Percentiles rank a stretch among this genome's conserved stretches.
Conservation (phyloP, 1,140 invertebrate genomes). For the Drosophila ficusphila region DNA sequence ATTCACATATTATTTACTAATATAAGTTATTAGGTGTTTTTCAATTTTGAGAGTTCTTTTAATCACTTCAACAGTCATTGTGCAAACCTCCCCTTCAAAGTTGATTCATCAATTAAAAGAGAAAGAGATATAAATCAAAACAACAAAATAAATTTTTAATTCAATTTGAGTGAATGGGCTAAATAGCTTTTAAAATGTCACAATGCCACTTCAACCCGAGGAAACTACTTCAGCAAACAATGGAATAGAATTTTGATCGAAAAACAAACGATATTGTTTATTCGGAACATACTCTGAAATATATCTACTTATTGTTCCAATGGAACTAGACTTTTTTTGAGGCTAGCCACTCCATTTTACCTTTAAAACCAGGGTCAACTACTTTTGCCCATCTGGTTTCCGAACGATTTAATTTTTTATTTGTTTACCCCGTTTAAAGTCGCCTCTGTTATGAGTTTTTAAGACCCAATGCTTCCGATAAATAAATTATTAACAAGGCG, state of each 20-base stretch:
- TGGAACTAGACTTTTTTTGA: conserved; percentile 5
- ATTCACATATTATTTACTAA: too few species aligned
- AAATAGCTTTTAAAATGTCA: conserved; percentile 48
- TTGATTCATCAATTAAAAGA: conserved; percentile 29
- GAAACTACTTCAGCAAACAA: conserved; percentile 2
- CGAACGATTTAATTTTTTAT: conserved; percentile 8
- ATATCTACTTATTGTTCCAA: neutral
- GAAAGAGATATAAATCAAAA: conserved; percentile 40
- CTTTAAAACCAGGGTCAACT: conserved; percentile 46
- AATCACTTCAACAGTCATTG: too few species aligned
- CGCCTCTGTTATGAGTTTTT: conserved; percentile 30
- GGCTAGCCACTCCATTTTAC: conserved; percentile 19
- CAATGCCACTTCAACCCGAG: conserved; percentile 46
- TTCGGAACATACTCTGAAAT: conserved; percentile 2
- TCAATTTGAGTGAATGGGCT: conserved; percentile 67
- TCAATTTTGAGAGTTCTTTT: neutral
- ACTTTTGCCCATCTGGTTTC: conserved; percentile 53
- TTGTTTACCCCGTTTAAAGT: conserved; percentile 4
- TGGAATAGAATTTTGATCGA: conserved; percentile 13
- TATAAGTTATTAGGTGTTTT: neutral
- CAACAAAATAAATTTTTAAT: conserved; percentile 56
- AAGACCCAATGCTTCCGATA: conserved; percentile 27
- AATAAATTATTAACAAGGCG: conserved; percentile 51
- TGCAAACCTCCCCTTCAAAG: neutral
- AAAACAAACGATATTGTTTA: neutral